A percentile compares a stretch with the other conserved stretches of the same genome.
phyloP scores from a whole-genome alignment of 2,113 vertebrate genomes.

The Oreotragus oreotragus region DNA sequence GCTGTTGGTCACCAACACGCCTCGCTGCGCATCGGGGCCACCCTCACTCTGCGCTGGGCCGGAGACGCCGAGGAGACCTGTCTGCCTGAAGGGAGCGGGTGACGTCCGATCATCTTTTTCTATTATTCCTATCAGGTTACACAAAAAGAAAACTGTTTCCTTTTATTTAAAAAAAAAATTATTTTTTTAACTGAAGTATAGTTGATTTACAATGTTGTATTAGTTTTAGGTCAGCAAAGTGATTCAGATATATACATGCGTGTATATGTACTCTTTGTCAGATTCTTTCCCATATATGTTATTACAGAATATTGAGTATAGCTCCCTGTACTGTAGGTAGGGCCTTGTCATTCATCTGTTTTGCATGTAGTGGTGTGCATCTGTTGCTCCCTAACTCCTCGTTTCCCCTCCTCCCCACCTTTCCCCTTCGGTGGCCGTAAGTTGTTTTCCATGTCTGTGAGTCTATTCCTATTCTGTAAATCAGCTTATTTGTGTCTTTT shows the following conservation, averaged over 20 bases:
- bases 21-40: rapidly evolving
- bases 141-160: background rate
- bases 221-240: background rate
- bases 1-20: rapidly evolving
- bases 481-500: background rate
- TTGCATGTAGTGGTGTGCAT: background rate
- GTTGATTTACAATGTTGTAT: background rate
- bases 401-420: background rate
- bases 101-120: background rate
- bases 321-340: background rate
- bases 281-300: background rate
- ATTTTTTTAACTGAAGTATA: no score
- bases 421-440: background rate
- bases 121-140: background rate
- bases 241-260: background rate
- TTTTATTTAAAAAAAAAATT: background rate
- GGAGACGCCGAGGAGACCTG: rapidly evolving
- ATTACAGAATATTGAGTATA: background rate
- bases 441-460: background rate
- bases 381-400: background rate
- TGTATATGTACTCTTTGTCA: background rate
- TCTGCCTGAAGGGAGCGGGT: background rate
- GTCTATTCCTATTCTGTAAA: background rate
- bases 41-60: rapidly evolving
- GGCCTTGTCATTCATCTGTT: background rate